Evolutionary conservation across 2,888 invertebrate species (phyloP).

Genomic region (Seira sanloemensis): DNA sequence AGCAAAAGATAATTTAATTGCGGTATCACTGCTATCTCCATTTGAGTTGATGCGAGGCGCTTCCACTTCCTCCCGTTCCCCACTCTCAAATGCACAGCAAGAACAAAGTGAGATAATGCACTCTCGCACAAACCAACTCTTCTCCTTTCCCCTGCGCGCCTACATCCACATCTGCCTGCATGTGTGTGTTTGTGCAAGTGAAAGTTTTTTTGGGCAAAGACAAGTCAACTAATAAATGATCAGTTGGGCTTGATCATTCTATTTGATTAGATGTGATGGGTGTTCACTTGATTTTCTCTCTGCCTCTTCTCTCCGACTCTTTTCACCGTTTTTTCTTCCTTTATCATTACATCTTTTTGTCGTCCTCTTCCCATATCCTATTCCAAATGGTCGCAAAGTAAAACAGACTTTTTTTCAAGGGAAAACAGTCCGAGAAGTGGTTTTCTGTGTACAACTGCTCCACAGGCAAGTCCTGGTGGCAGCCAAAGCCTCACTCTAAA

Average conservation of each 20-base stretch:
- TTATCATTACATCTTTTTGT: slow-evolving; percentile 49
- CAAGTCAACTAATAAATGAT: slow-evolving; percentile 67
- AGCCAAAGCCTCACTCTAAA: background rate
- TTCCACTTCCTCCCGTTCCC: slow-evolving; percentile 1
- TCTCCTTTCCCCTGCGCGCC: background rate
- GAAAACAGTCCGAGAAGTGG: slow-evolving; percentile 37
- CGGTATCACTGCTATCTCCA: slow-evolving; percentile 43
- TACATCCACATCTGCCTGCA: too few relatives aligned
- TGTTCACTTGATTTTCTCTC: slow-evolving; percentile 55
- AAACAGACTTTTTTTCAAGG: background rate
- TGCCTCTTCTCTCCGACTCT: slow-evolving; percentile 12
- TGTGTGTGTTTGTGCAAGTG: background rate
- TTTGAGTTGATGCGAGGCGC: background rate
- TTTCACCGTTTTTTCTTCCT: slow-evolving; percentile 17
- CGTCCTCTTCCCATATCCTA: slow-evolving; percentile 19
- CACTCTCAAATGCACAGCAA: background rate
- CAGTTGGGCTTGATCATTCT: slow-evolving; percentile 66
- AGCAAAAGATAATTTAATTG: slow-evolving; percentile 65
- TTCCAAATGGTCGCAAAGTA: too few relatives aligned
- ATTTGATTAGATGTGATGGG: slow-evolving; percentile 64
- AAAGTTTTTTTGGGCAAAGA: slow-evolving; percentile 23
- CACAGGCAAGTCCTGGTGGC: background rate
- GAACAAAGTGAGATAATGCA: background rate
- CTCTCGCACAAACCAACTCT: background rate
- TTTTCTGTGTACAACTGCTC: slow-evolving; percentile 38